Evolutionary conservation across 2,113 vertebrate species (phyloP), one percentile per base, ranked within the genome.

Genomic region (Psettodes erumei): DNA sequence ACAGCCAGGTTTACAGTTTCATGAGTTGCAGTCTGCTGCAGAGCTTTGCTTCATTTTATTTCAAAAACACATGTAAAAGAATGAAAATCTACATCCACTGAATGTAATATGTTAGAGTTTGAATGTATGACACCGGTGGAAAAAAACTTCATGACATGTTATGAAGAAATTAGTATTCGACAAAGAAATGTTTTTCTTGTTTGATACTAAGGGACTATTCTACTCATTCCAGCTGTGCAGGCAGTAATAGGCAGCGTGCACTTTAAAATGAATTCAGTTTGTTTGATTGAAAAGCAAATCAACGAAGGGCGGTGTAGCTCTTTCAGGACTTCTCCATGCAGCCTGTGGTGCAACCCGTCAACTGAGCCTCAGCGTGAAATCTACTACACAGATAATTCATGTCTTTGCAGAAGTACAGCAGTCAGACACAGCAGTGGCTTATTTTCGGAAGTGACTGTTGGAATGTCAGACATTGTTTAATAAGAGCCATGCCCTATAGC

Each of bases 391-490:
- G 58, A 77, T 78, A 73, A 74, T 66, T 83, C 72, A 18, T 65
- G 3, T 59, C 48, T 82, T 81, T 55, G n/a, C 23, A 33, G 35
- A 75, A 45, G 47, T 59, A 38, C 10, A 45, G 32, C 43, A 58
- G 60, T 28, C 21, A 56, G 60, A 80, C 67, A 69, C 65, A 45
- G 62, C 32, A 30, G 64, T 38, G 38, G 51, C 62, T 74, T 77
- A 48, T 80, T 81, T 86, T 89, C 72, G 86, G 64, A 87, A 85
- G 60, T 54, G 69, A 70, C 79, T 85, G 62, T 37, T 84, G 81
- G 83, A 90, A 86, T 88, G 83, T 77, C 75, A 77, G 72, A 86
- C 79, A 78, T 79, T 76, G 84, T 86, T 90, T 91, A 88, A 88
- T 87, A 38, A 89, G 84, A 84, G 74, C 78, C 75, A 67, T 75